These are phyloP conservation scores for Benitochromis conjunctus DNA, from an alignment of 2,113 vertebrate genomes.

Conservation along the genomic window DNA sequence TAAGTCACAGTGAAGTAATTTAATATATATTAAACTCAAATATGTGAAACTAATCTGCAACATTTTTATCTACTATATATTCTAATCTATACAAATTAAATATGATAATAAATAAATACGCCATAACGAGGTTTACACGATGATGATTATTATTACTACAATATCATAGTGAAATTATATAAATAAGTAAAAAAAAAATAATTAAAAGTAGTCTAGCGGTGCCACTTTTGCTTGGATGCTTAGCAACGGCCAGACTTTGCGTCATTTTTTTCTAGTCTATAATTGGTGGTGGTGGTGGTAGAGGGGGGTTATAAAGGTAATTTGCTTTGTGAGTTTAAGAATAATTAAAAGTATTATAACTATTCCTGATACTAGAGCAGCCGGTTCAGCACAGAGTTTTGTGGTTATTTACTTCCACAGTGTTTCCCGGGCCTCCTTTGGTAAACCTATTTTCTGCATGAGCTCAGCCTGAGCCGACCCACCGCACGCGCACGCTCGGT, in stretches of 20 bases:
- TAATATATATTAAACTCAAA: no score
- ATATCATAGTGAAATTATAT: background rate
- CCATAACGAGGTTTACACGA: background rate
- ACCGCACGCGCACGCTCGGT: background rate
- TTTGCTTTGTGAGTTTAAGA: background rate
- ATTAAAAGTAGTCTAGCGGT: background rate
- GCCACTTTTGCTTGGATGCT: background rate
- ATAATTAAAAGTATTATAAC: background rate
- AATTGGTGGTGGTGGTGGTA: background rate
- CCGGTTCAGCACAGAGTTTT: background rate
- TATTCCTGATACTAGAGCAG: background rate
- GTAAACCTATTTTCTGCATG: constrained; percentile 5
- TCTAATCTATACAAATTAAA: background rate
- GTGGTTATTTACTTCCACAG: background rate
- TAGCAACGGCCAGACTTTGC: background rate
- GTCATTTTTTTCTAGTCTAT: background rate
- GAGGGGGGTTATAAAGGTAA: background rate
- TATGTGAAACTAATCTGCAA: background rate
- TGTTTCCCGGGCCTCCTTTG: background rate
- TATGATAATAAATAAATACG: background rate
- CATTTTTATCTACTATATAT: background rate
- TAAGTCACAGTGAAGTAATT: background rate
- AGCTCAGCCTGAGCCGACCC: background rate
- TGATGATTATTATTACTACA: background rate
- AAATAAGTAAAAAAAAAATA: background rate